Evolutionary conservation across 2,888 invertebrate species (phyloP).

Genomic region (Ceriagrion tenellum): DNA sequence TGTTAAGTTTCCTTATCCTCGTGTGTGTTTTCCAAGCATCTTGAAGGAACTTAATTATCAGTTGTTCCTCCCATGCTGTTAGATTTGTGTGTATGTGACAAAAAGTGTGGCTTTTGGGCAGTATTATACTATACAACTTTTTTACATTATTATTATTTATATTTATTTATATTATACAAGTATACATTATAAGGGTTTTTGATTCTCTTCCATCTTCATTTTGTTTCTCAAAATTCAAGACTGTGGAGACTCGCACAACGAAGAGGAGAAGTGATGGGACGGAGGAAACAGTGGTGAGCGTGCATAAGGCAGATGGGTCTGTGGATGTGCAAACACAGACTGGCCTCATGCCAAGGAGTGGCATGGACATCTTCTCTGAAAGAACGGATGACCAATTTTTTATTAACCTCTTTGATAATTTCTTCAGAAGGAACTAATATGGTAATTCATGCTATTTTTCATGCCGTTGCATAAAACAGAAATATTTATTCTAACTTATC

Average conservation of each 20-base stretch:
- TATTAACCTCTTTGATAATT: neutral
- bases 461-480: neutral
- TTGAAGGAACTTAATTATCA: too few relatives aligned
- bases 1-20: too few relatives aligned
- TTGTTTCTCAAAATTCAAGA: neutral
- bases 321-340: neutral
- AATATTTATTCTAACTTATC: neutral
- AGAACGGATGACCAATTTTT: neutral
- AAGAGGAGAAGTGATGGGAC: constrained; percentile 48
- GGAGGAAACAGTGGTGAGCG: constrained; percentile 28
- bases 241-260: constrained; percentile 47
- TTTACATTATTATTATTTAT: too few relatives aligned
- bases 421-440: neutral
- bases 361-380: neutral
- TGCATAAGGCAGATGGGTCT: constrained; percentile 28
- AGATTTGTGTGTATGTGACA: too few relatives aligned
- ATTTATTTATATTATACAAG: too few relatives aligned
- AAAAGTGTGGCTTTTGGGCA: too few relatives aligned
- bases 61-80: too few relatives aligned
- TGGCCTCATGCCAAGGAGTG: neutral
- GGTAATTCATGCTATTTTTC: neutral
- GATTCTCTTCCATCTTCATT: neutral
- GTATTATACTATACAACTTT: too few relatives aligned
- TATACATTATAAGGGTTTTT: too few relatives aligned
- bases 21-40: too few relatives aligned